phyloP scores from a whole-genome alignment of 1,140 invertebrate genomes.

The Acromyrmex charruanus region DNA sequence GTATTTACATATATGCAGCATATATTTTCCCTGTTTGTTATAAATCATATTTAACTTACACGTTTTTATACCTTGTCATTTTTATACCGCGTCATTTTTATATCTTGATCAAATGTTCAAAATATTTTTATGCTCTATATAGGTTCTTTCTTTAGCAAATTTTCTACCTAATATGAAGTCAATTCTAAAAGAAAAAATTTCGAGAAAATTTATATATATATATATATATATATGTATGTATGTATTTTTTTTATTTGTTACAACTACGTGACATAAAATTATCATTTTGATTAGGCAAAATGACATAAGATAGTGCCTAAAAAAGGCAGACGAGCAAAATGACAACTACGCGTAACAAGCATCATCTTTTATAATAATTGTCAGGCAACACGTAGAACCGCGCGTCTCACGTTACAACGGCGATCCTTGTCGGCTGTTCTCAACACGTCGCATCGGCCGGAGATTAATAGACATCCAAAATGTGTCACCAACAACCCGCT shows the following conservation, averaged over 20 bases:
- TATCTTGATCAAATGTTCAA: background rate
- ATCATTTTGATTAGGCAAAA: slow-evolving; percentile 41
- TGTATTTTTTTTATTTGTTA: background rate
- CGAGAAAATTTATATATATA: background rate
- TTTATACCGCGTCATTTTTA: background rate
- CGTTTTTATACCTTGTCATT: background rate
- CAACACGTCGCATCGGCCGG: slow-evolving; percentile 13
- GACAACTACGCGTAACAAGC: slow-evolving; percentile 59
- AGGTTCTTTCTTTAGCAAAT: background rate
- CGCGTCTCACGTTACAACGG: slow-evolving; percentile 47
- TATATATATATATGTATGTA: background rate
- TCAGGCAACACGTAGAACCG: slow-evolving; percentile 62
- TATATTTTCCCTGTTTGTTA: slow-evolving; percentile 9
- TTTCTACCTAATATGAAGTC: background rate
- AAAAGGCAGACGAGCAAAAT: slow-evolving; percentile 9
- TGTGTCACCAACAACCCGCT: slow-evolving; percentile 48
- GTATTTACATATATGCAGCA: background rate
- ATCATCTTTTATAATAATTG: slow-evolving; percentile 78
- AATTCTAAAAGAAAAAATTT: background rate
- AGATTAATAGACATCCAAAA: slow-evolving; percentile 71
- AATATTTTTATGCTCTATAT: background rate
- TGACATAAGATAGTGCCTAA: background rate
- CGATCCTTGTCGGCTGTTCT: slow-evolving; percentile 45
- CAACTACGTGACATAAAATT: slow-evolving; percentile 2
- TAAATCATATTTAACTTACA: slow-evolving; percentile 21